Evolutionary conservation across 2,888 invertebrate genomes (phyloP).

Genomic region (Luperina testacea): DNA sequence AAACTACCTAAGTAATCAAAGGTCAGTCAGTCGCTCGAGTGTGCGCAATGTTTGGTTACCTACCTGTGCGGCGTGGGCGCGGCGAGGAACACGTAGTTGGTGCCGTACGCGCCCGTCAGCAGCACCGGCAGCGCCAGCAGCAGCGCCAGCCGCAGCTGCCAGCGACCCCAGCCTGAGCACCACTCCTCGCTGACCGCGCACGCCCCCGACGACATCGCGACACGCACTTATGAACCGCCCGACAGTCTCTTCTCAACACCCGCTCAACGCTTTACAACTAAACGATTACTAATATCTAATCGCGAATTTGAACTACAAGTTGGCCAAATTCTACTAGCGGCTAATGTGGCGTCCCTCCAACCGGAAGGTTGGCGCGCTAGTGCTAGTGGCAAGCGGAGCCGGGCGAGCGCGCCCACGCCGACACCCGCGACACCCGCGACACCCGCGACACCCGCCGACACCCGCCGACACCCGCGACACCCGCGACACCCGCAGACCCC

Average conservation of each 20-base stretch:
- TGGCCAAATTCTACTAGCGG: constrained; percentile 9
- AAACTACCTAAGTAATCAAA: constrained; percentile 12
- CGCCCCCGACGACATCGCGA: constrained; percentile 60
- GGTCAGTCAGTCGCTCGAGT: background rate
- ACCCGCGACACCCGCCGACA: constrained; percentile 29
- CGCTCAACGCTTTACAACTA: constrained; percentile 1
- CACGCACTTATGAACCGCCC: background rate
- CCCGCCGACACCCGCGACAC: constrained; percentile 32
- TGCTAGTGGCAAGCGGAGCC: constrained; percentile 52
- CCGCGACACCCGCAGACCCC: constrained; percentile 51
- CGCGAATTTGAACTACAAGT: constrained; percentile 16
- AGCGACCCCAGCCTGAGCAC: constrained; percentile 82
- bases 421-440: constrained; percentile 31
- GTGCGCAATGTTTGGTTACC: constrained; percentile 68
- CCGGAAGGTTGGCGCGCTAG: constrained; percentile 61
- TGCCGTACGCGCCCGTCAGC: constrained; percentile 85
- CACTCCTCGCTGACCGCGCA: constrained; percentile 74
- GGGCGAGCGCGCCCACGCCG: constrained; percentile 47
- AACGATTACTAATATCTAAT: constrained; percentile 13
- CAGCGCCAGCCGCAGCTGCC: constrained; percentile 84
- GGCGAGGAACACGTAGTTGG: constrained; percentile 88
- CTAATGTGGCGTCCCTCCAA: constrained; percentile 62
- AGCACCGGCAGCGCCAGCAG: constrained; percentile 86
- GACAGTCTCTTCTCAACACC: background rate
- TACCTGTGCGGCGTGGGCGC: constrained; percentile 85